Base-by-base conservation (phyloP, 2,113 vertebrate species). In the Pluvianellus socialis region DNA sequence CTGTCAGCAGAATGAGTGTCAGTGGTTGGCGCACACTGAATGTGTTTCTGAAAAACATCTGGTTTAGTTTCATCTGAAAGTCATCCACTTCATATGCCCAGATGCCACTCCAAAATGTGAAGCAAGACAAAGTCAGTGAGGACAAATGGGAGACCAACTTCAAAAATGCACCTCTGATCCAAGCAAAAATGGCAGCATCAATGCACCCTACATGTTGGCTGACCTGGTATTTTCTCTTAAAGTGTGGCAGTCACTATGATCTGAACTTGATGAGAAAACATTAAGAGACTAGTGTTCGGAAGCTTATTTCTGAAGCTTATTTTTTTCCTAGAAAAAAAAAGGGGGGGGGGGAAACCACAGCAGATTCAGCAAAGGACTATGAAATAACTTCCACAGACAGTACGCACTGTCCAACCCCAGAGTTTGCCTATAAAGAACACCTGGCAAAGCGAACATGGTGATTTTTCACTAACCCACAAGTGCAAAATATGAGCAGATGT, bases 321-420 rank as follows among this genome's bases (percentile, higher is more conserved):
- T 92, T 65, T n/a, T n/a, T n/a, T n/a, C n/a, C 49, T 61, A 40
- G 22, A 45, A 6, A 45, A 6, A 45, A 52, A 53, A 47, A 66
- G 49, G 68, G 14, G 5, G 22, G 18, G 2, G 10, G 15, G 3
- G 26, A 38, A 89, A 76, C 12, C 62, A 58, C 26, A 90, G 59
- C 40, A 74, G 49, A 70, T 81, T 67, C 27, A 67, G 70, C 24
- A 88, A 85, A 88, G 38, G 50, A 45, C 27, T 77, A 44, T 23
- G 23, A 72, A 88, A 61, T n/a, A 35, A 49, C 45, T 86, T 84
- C 74, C 50, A 49, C 17, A 61, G n/a, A 70, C 59, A 40, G 18
- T 53, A 52, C 0, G 0, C 8, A 10, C 26, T 79, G 55, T 76
- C 35, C 28, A 27, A 40, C 19, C 33, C 16, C 65, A 28, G 53